phyloP scores from a whole-genome alignment of 2,797 vertebrate species.

The Gallinago nigripennis region DNA sequence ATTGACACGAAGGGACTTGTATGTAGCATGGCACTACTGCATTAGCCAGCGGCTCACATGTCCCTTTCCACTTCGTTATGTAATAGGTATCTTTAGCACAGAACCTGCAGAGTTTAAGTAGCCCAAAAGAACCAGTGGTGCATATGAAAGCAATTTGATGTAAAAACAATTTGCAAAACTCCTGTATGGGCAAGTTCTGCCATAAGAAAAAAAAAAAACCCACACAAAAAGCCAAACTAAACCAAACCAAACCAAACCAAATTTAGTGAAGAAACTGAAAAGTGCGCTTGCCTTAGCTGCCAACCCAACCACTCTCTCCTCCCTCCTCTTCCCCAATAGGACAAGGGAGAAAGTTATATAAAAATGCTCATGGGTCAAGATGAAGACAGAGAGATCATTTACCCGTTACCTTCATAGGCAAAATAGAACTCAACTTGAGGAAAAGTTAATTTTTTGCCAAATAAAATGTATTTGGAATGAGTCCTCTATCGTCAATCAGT shows the following conservation, averaged over 20 bases:
- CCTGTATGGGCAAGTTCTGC: background rate
- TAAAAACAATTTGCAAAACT: background rate
- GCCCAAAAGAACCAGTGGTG: background rate
- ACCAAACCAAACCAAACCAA: background rate
- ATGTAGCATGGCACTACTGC: background rate
- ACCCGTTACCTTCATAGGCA: background rate
- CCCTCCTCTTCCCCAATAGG: background rate
- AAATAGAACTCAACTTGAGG: background rate
- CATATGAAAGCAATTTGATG: background rate
- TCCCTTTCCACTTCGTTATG: background rate
- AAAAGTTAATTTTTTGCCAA: background rate
- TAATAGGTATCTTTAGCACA: background rate
- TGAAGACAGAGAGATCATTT: background rate
- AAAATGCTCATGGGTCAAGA: background rate
- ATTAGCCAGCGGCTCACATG: rapidly evolving
- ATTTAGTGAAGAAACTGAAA: background rate
- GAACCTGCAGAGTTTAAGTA: background rate
- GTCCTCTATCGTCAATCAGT: background rate
- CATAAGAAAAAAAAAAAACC: background rate
- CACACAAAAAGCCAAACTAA: too few relatives aligned
- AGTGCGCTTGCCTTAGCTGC: background rate
- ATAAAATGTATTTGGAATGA: background rate
- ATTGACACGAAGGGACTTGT: background rate
- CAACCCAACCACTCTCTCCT: background rate
- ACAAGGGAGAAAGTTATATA: background rate